Conservation (phyloP, 1,140 invertebrate species). For the Tribolium madens region DNA sequence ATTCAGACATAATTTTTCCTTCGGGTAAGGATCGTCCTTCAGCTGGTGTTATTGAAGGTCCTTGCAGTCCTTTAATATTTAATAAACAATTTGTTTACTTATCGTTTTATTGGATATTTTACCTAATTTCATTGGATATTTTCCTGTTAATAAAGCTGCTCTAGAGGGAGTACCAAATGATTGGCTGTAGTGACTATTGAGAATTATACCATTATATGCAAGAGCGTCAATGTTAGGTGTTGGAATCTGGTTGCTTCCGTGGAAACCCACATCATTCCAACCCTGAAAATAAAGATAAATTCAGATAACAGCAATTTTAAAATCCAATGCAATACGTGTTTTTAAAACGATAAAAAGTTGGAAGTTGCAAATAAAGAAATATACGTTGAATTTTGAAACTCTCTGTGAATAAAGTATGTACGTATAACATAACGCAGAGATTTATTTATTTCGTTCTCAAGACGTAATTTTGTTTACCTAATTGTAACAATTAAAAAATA, state of each 20-base stretch:
- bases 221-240: slow-evolving; percentile 78
- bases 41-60: slow-evolving; percentile 67
- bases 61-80: slow-evolving; percentile 69
- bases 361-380: too few species aligned
- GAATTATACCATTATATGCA: slow-evolving; percentile 74
- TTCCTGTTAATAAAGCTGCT: slow-evolving; percentile 76
- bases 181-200: slow-evolving; percentile 76
- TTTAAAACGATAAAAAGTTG: too few species aligned
- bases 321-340: too few species aligned
- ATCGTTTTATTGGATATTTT: slow-evolving; percentile 49
- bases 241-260: slow-evolving; percentile 77
- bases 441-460: slow-evolving; percentile 26
- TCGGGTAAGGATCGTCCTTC: slow-evolving; percentile 70
- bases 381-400: not conserved
- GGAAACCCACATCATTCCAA: slow-evolving; percentile 83
- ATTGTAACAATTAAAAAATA: slow-evolving; percentile 28
- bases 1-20: slow-evolving; percentile 79
- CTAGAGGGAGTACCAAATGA: slow-evolving; percentile 76
- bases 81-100: slow-evolving; percentile 12
- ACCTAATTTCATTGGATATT: slow-evolving; percentile 78
- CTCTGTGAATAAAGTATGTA: not conserved
- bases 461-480: slow-evolving; percentile 42
- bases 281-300: slow-evolving; percentile 68
- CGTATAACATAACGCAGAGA: not conserved
- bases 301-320: not conserved